Conservation (phyloP, 1,140 invertebrate genomes). For the Harlomillsia oculata region DNA sequence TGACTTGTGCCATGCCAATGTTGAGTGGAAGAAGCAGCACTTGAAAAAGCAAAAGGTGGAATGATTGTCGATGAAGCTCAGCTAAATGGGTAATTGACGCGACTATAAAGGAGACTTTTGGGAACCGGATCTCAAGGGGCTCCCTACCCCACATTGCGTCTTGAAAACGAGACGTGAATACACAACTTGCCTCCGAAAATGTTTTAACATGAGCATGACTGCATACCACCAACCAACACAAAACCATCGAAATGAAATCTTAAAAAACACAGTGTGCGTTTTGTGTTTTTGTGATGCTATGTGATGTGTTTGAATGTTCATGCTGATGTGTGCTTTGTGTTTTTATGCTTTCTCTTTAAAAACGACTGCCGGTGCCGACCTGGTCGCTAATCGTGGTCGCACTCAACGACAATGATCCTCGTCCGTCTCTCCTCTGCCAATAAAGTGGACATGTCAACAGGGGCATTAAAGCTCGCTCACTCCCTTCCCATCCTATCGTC, state of each 20-base stretch:
- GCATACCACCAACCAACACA: neutral
- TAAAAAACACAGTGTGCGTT: neutral
- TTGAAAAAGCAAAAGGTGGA: slow-evolving; percentile 1
- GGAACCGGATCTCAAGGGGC: slow-evolving; percentile 22
- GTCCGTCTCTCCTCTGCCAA: too few species aligned
- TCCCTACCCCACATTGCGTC: slow-evolving; percentile 5
- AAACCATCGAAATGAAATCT: neutral
- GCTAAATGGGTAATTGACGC: slow-evolving; percentile 25
- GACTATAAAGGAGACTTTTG: slow-evolving; percentile 25
- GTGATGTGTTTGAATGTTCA: too few species aligned
- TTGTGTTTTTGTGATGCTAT: too few species aligned
- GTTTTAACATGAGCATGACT: neutral
- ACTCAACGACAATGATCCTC: too few species aligned
- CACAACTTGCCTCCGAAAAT: neutral
- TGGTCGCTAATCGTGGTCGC: too few species aligned
- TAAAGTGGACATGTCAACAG: too few species aligned
- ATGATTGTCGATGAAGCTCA: slow-evolving; percentile 12
- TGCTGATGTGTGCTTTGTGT: too few species aligned
- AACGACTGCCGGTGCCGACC: too few species aligned
- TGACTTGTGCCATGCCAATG: neutral
- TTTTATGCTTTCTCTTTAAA: too few species aligned
- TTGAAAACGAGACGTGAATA: neutral
- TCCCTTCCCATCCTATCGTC: too few species aligned
- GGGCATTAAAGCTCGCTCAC: too few species aligned
- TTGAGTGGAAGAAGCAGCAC: neutral